A percentile compares a stretch with the other conserved stretches of the same genome.
phyloP scores from a whole-genome alignment of 2,888 invertebrate species.

The Resseliella maxima region DNA sequence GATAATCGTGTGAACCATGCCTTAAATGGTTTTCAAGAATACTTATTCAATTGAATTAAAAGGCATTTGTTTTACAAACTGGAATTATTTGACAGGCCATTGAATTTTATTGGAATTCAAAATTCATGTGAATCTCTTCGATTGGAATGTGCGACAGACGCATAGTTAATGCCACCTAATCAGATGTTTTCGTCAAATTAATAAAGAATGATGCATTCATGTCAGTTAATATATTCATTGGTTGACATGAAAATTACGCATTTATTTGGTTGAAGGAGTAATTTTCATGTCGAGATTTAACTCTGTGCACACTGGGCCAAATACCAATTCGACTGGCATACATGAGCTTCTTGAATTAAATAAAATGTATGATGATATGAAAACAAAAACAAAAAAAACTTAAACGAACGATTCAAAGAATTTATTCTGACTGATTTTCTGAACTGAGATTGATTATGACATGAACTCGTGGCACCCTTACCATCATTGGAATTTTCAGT shows the following conservation, averaged over 20 bases:
- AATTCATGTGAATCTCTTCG: neutral
- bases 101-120: constrained; percentile 20
- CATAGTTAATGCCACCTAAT: constrained; percentile 14
- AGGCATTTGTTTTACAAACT: neutral
- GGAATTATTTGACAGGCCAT: neutral
- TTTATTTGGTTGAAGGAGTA: constrained; percentile 4
- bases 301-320: no score
- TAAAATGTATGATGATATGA: constrained; percentile 33
- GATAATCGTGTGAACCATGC: constrained; percentile 26
- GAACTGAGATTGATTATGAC: constrained; percentile 29
- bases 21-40: neutral
- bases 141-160: neutral
- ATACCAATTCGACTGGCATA: neutral
- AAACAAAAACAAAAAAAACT: no score
- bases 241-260: constrained; percentile 45
- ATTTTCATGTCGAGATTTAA: constrained; percentile 52
- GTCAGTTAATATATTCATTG: constrained; percentile 26
- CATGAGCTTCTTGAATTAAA: constrained; percentile 50
- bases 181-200: constrained; percentile 53
- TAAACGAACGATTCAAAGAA: neutral
- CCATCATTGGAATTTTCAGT: constrained; percentile 37
- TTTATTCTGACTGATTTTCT: neutral
- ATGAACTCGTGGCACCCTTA: constrained; percentile 49
- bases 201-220: constrained; percentile 51
- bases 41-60: neutral